These are phyloP conservation scores for Indicator indicator DNA, from an alignment of 2,113 vertebrate species.

Conservation along the genomic window DNA sequence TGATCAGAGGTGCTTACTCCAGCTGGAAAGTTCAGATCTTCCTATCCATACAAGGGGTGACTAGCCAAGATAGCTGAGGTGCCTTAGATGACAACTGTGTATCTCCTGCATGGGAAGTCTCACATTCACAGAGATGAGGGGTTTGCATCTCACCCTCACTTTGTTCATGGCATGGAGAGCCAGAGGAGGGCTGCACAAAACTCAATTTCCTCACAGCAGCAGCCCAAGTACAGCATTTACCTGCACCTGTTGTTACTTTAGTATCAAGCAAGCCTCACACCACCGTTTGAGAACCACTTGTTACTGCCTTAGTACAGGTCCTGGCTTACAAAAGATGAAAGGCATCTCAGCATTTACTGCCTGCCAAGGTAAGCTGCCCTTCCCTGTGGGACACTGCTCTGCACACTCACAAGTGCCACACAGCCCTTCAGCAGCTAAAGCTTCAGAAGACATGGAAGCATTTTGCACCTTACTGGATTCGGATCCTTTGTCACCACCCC, in stretches of 20 bases:
- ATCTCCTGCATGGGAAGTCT: background rate
- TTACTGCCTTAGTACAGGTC: background rate
- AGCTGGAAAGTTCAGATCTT: background rate
- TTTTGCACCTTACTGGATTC: background rate
- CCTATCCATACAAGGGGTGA: background rate
- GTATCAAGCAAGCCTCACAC: background rate
- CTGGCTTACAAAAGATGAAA: background rate
- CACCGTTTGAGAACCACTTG: background rate
- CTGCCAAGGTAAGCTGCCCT: background rate
- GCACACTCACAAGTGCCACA: background rate
- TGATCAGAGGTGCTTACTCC: background rate
- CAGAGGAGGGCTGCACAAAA: background rate
- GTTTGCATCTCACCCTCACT: background rate
- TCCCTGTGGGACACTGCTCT: background rate
- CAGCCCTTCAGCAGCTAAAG: background rate
- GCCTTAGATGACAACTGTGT: background rate
- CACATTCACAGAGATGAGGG: background rate
- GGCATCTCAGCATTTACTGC: background rate
- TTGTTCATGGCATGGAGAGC: background rate
- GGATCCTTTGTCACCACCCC: background rate
- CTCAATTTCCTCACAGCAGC: background rate
- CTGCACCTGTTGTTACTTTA: background rate
- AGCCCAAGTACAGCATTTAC: background rate
- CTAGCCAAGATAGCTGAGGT: background rate
- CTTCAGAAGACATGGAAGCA: background rate